Evolutionary conservation across 2,888 invertebrate species (phyloP), one percentile per base, ranked within the genome.

Genomic region (Caenorhabditis imperialis): DNA sequence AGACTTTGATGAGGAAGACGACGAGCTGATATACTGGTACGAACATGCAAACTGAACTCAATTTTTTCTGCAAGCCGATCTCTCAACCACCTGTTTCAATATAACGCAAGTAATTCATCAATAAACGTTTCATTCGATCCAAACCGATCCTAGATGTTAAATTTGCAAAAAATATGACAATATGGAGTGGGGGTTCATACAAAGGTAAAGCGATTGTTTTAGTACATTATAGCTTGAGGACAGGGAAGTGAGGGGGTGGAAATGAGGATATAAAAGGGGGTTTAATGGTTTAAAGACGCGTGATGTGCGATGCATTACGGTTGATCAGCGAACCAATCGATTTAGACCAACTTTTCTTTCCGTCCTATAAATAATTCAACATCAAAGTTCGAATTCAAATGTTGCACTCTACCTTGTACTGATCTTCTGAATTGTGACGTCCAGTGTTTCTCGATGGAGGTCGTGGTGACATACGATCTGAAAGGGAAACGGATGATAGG

Each of bases 11-110:
- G 58, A 57, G 10, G 75, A 75, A 42, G 75, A 75, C 33, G 62
- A 69, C 18, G 69, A 75, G 38, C 63, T 75, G 8, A 38, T 75
- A 4, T 69, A 75, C 69, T 75, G 75, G 75, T 75, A 75, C 20
- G 30, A 30, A 30, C 48, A 53, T 14, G 53, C 69, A n/a, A 51
- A 75, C 44, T 72, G 57, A 67, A 69, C 58, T 58, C 65, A 62
- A 16, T 12, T n/a, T 6, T 20, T 10, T 33, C 8, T 50, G 18
- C 18, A 48, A 23, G 4, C 30, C 33, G 48, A 48, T 48, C 48
- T 48, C 48, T 22, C 14, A 8, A 33, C 7, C 14, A 10, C 33
- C 20, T n/a, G n/a, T n/a, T n/a, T n/a, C n/a, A n/a, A n/a, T n/a
- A n/a, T n/a, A n/a, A n/a, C 30, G 30, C 6, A 7, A 7, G 30